Conservation (phyloP, 2,113 vertebrate genomes). For the Macrotus californicus region DNA sequence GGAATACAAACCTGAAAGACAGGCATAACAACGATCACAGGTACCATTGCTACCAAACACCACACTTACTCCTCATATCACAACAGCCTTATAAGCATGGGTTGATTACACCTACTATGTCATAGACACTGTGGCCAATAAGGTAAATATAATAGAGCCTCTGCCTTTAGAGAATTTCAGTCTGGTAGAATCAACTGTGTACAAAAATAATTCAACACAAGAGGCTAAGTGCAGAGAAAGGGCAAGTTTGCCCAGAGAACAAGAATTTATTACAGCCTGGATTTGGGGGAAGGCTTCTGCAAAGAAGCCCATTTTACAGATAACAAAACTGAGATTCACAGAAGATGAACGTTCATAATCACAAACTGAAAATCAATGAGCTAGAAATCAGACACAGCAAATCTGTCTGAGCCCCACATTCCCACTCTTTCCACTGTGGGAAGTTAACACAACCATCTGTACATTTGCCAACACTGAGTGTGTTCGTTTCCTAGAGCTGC, state of each 20-base stretch:
- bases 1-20: background rate
- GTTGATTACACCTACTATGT: background rate
- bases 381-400: background rate
- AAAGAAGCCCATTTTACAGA: conserved; percentile 16
- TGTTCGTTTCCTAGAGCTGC: background rate
- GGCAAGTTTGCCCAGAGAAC: background rate
- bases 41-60: background rate
- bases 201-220: background rate
- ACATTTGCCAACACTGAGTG: background rate
- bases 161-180: background rate
- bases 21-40: background rate
- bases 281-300: background rate
- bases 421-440: background rate
- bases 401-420: background rate
- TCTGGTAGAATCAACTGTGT: background rate
- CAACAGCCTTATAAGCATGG: background rate
- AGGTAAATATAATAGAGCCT: background rate
- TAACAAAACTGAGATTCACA: background rate
- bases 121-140: background rate
- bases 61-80: background rate
- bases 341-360: background rate
- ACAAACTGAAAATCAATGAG: background rate
- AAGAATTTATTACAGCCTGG: background rate
- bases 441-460: background rate
- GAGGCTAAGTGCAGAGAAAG: background rate